Conservation (phyloP, 2,888 invertebrate species). For the Heliconius sara region DNA sequence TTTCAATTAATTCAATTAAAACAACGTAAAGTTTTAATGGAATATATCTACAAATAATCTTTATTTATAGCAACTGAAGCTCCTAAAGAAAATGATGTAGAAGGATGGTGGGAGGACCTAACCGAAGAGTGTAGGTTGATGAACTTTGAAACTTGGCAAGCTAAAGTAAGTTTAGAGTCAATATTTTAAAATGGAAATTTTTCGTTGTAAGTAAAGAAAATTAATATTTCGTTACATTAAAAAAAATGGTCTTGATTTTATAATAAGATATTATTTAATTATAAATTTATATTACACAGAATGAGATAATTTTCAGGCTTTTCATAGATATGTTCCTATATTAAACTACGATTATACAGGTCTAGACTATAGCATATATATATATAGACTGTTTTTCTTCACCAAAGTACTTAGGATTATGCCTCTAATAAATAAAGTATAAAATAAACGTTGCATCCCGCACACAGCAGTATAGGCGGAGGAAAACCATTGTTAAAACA, state of each 20-base stretch:
- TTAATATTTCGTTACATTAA: not conserved
- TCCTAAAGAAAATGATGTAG: constrained; percentile 79
- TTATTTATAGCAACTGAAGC: constrained; percentile 58
- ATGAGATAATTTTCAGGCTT: not conserved
- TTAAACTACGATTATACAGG: too few species aligned
- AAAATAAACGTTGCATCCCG: too few species aligned
- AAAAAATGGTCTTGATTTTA: not conserved
- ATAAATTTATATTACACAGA: not conserved
- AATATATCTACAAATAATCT: not conserved
- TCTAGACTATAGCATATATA: not conserved
- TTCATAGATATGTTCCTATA: too few species aligned
- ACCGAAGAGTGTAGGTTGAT: constrained; percentile 89
- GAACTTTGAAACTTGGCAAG: constrained; percentile 84
- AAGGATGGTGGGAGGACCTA: constrained; percentile 89
- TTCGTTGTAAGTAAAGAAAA: not conserved
- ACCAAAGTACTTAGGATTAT: too few species aligned
- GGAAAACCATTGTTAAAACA: too few species aligned
- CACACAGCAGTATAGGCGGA: too few species aligned
- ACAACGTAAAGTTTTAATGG: not conserved
- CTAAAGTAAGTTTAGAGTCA: constrained; percentile 68
- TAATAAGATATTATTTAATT: too few species aligned
- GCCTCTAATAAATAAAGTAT: too few species aligned
- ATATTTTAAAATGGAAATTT: constrained; percentile 5
- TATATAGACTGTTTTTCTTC: not conserved
- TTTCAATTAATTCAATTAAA: not conserved